Percentiles rank a stretch among this genome's conserved stretches.
Conservation (phyloP, 2,797 vertebrate genomes). For the Oreochromis grahami region DNA sequence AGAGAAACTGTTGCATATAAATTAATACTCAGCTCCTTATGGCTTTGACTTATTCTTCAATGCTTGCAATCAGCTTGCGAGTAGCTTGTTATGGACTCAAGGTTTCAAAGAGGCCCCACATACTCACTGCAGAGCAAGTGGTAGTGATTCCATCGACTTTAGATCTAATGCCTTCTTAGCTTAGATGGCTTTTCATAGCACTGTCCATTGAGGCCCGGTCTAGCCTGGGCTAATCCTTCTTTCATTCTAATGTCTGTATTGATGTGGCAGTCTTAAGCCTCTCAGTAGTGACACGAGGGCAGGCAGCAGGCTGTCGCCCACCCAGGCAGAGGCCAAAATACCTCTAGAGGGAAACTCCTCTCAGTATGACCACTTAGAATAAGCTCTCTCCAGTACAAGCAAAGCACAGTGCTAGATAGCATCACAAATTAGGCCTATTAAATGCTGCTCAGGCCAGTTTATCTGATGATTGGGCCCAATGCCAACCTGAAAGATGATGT, state of each 20-base stretch:
- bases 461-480: neutral
- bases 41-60: neutral
- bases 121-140: conserved; percentile 1
- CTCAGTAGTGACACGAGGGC: conserved; percentile 46
- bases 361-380: neutral
- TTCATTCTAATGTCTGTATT: conserved; percentile 64
- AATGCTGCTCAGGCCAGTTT: conserved; percentile 12
- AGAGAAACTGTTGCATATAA: neutral
- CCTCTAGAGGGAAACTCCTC: neutral
- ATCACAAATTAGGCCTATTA: conserved; percentile 19
- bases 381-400: neutral
- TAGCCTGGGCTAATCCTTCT: conserved; percentile 59
- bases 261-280: conserved; percentile 55
- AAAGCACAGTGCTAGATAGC: neutral
- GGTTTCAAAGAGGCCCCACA: conserved; percentile 13
- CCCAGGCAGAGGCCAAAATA: neutral
- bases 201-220: conserved; percentile 55
- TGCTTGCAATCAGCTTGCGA: neutral
- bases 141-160: conserved; percentile 49
- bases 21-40: neutral
- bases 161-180: conserved; percentile 52
- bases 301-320: conserved; percentile 11
- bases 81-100: neutral
- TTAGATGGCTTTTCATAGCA: conserved; percentile 47
- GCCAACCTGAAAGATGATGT: neutral